These are phyloP conservation scores for Pissodes strobi DNA, from an alignment of 1,140 invertebrate genomes.

Conservation along the genomic window DNA sequence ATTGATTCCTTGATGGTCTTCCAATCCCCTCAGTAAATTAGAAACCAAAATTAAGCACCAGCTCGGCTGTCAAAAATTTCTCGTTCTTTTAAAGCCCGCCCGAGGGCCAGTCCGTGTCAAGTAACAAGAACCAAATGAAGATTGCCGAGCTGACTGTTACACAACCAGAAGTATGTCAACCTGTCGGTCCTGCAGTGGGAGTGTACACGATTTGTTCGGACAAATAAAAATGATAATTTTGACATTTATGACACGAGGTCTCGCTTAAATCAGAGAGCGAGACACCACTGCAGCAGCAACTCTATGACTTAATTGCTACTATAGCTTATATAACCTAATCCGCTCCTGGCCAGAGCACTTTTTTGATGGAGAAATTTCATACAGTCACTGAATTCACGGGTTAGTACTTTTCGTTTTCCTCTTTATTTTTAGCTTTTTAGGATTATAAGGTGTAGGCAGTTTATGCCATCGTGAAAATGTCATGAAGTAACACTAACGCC, in stretches of 20 bases:
- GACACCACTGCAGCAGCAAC: constrained; percentile 50
- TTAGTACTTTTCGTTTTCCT: constrained; percentile 49
- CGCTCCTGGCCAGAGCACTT: constrained; percentile 34
- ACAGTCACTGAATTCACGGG: constrained; percentile 42
- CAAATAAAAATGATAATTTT: not conserved
- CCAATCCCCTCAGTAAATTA: too few relatives aligned
- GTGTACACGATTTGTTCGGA: constrained; percentile 15
- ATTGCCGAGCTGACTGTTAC: constrained; percentile 24
- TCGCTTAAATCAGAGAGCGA: constrained; percentile 2
- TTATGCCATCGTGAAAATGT: too few relatives aligned
- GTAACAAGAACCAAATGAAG: not conserved
- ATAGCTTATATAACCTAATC: constrained; percentile 43
- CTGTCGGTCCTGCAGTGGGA: constrained; percentile 54
- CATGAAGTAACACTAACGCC: too few relatives aligned
- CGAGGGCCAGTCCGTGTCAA: not conserved
- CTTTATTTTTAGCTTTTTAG: not conserved
- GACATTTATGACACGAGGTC: constrained; percentile 1
- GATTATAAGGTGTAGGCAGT: too few relatives aligned
- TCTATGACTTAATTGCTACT: constrained; percentile 45
- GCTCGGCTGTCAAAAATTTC: constrained; percentile 26
- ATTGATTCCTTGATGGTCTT: too few relatives aligned
- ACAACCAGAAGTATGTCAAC: constrained; percentile 45
- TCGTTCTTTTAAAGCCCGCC: not conserved
- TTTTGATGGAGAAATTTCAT: constrained; percentile 10
- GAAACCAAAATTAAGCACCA: constrained; percentile 21